These are phyloP conservation scores for Lagorchestes hirsutus DNA, from an alignment of 2,797 vertebrate species.

Conservation along the genomic window DNA sequence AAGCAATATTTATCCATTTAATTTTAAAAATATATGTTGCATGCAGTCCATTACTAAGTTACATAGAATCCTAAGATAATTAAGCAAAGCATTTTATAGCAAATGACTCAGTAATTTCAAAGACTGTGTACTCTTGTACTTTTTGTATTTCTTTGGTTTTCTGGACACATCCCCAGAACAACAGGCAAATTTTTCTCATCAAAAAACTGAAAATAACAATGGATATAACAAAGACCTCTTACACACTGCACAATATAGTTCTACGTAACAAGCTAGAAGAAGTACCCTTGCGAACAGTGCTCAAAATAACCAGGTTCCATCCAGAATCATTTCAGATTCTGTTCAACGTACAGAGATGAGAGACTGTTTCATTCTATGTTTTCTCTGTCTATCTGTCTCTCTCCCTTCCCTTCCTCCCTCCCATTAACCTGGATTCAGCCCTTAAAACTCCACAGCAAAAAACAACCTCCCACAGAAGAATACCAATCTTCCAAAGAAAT, in stretches of 20 bases:
- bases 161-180: neutral
- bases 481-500: constrained; percentile 51
- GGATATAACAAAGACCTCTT: neutral
- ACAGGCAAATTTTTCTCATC: neutral
- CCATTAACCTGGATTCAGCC: constrained; percentile 81
- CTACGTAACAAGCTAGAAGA: neutral
- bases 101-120: neutral
- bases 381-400: constrained; percentile 1
- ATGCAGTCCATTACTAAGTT: neutral
- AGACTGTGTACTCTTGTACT: constrained; percentile 4
- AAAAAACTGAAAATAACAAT: constrained; percentile 1
- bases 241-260: neutral
- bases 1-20: neutral
- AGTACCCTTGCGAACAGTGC: constrained; percentile 59
- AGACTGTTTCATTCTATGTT: constrained; percentile 52
- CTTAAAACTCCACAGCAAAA: constrained; percentile 61
- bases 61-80: neutral
- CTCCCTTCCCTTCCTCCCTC: neutral
- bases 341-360: constrained; percentile 60
- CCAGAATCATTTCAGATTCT: constrained; percentile 60
- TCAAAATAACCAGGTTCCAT: constrained; percentile 72
- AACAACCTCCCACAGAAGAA: constrained; percentile 63
- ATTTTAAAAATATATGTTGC: neutral
- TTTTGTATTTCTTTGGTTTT: neutral
- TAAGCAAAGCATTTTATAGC: neutral